phyloP scores from a whole-genome alignment of 1,140 invertebrate genomes.

The Geopemphigus sp. region DNA sequence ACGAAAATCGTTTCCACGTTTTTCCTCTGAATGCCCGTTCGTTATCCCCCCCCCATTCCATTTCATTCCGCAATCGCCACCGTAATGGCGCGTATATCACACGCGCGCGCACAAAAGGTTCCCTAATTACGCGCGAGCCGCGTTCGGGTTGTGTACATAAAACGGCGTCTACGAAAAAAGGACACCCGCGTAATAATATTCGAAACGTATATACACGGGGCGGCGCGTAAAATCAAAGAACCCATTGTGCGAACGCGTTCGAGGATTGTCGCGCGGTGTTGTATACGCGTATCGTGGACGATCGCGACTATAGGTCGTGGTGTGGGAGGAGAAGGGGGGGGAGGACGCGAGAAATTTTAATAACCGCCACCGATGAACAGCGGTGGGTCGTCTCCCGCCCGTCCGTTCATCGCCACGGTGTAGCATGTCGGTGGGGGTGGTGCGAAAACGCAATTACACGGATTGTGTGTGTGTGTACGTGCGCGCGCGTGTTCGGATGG shows the following conservation, averaged over 20 bases:
- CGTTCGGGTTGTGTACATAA: no score
- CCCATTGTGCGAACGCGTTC: slow-evolving; percentile 11
- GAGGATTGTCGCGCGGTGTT: no score
- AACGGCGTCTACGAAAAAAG: no score
- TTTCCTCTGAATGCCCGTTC: slow-evolving; percentile 37
- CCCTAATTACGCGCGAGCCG: background rate
- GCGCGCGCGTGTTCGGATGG: background rate
- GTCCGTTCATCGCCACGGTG: background rate
- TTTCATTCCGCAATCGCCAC: no score
- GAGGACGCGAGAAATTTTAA: slow-evolving; percentile 17
- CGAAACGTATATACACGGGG: background rate
- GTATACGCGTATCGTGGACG: no score
- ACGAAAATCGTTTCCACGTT: slow-evolving; percentile 14
- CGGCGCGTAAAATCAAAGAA: slow-evolving; percentile 33
- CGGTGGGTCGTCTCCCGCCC: background rate
- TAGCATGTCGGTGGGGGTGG: background rate
- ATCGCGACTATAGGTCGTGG: background rate
- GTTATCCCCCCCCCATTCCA: no score
- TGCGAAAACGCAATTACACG: slow-evolving; percentile 48
- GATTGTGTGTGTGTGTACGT: slow-evolving; percentile 24
- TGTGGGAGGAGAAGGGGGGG: no score
- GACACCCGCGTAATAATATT: background rate
- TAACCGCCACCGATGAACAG: slow-evolving; percentile 10
- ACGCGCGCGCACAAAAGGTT: slow-evolving; percentile 28
- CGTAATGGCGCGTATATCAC: background rate